These are phyloP conservation scores for Isaurus tuberculatus DNA, from an alignment of 92 coral and sea anemone genomes.

Conservation along the genomic window DNA sequence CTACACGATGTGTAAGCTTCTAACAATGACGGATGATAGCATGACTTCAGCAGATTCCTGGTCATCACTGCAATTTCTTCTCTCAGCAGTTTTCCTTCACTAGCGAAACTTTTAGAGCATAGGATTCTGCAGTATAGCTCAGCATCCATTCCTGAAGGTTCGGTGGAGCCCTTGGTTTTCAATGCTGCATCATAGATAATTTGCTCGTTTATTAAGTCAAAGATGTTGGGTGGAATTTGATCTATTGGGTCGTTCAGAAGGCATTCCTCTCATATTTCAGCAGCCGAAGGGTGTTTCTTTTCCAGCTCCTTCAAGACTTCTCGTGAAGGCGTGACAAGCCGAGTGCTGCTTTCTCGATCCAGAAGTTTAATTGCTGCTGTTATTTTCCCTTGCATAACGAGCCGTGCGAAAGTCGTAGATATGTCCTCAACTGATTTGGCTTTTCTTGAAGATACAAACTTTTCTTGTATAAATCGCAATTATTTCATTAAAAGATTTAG, in stretches of 20 bases:
- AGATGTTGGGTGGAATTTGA: slow-evolving; percentile 34
- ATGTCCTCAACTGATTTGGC: slow-evolving; percentile 56
- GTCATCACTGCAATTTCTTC: slow-evolving; percentile 50
- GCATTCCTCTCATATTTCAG: slow-evolving; percentile 35
- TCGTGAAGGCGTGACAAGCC: slow-evolving; percentile 11
- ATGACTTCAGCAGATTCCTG: slow-evolving; percentile 30
- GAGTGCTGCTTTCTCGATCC: slow-evolving; percentile 43
- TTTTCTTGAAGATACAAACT: slow-evolving; percentile 52
- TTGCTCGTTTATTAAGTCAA: slow-evolving; percentile 43
- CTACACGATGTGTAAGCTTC: slow-evolving; percentile 18
- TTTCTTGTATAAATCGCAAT: slow-evolving; percentile 57
- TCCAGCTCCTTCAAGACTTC: slow-evolving; percentile 44
- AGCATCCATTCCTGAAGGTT: slow-evolving; percentile 59
- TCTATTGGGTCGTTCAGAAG: slow-evolving; percentile 47
- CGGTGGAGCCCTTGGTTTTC: slow-evolving; percentile 56
- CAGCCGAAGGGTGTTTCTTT: slow-evolving; percentile 40
- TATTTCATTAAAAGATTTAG: slow-evolving; percentile 45
- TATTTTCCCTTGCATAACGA: slow-evolving; percentile 51
- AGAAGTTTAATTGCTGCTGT: slow-evolving; percentile 46
- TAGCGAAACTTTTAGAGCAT: slow-evolving; percentile 52
- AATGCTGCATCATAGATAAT: slow-evolving; percentile 32
- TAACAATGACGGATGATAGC: slow-evolving; percentile 24
- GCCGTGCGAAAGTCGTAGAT: slow-evolving; percentile 29
- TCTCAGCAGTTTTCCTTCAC: slow-evolving; percentile 52
- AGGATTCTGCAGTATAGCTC: slow-evolving; percentile 58